Evolutionary conservation across 2,113 vertebrate genomes (phyloP), one percentile per base, ranked within the genome.

Genomic region (Amazona vittata): DNA sequence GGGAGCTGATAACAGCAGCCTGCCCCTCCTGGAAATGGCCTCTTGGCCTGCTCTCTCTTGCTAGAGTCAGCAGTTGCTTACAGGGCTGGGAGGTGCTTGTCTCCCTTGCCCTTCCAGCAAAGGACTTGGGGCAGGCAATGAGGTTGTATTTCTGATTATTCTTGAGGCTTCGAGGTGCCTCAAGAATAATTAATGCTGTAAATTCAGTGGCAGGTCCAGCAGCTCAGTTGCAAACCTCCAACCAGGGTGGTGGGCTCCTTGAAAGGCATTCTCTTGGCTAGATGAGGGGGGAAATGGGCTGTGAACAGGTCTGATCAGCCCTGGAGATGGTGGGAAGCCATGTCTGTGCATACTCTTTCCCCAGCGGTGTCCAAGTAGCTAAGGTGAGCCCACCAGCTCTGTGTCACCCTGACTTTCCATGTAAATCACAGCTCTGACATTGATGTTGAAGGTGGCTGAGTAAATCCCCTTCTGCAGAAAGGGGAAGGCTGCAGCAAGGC

Each of bases 1-100:
- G 60, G 64, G 65, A 89, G 81, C 84, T 84, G 91, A 94, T 82
- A 95, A 71, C 31, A 93, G 78, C 85, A 91, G 85, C 55, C 16
- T 24, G 13, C 20, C 62, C 94, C 37, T 79, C 62, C 46, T 90
- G 83, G 79, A 80, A 91, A 35, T 0, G 2, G 71, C 64, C 52
- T 86, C 64, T 78, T 94, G 90, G 83, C 89, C 37, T 5, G 12
- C 50, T 71, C 14, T 5, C 68, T 70, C 49, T 41, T 95, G 69
- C 78, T 94, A 65, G 70, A 87, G 62, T 94, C 95, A 97, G 93
- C 95, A 91, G 69, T 73, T 85, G 29, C 47, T 68, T 5, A 1
- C 1, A 3, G 47, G 74, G 46, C 70, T 15, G 17, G 82, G 78
- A 90, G 39, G 10, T 37, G 41, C 69, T 83, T 0, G 0, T 46